phyloP scores from a whole-genome alignment of 2,888 invertebrate genomes.

The Oligia strigilis region DNA sequence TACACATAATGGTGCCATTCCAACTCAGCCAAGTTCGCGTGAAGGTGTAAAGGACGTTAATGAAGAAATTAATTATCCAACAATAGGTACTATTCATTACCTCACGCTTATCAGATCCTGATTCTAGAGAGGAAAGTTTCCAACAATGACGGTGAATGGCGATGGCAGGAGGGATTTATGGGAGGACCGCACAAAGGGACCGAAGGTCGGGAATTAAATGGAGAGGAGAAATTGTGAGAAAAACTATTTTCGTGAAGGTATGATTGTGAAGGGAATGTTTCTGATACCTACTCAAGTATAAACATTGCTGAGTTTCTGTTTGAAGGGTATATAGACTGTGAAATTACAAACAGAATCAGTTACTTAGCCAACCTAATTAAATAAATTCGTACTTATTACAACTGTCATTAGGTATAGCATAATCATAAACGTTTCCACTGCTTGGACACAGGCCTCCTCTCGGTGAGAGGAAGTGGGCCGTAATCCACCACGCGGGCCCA shows the following conservation, averaged over 20 bases:
- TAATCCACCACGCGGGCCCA: too few relatives aligned
- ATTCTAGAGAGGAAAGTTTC: conserved; percentile 75
- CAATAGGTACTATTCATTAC: conserved; percentile 83
- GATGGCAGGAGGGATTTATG: conserved; percentile 77
- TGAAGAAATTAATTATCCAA: conserved; percentile 86
- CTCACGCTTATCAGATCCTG: conserved; percentile 77
- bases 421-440: too few relatives aligned
- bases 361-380: background rate
- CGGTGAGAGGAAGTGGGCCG: too few relatives aligned
- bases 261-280: conserved; percentile 1
- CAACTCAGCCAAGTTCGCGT: conserved; percentile 26
- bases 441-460: too few relatives aligned
- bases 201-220: conserved; percentile 58
- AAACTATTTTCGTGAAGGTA: conserved; percentile 43
- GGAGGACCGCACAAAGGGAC: conserved; percentile 73
- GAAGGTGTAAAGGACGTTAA: conserved; percentile 80
- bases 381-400: too few relatives aligned
- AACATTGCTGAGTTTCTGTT: background rate
- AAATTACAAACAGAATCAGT: background rate
- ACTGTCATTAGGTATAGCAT: too few relatives aligned
- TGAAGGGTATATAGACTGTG: background rate
- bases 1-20: conserved; percentile 67
- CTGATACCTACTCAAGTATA: background rate
- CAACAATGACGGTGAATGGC: conserved; percentile 67
- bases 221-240: conserved; percentile 44